Evolutionary conservation across 2,797 vertebrate species (phyloP).

Genomic region (Enteromius radiatus): DNA sequence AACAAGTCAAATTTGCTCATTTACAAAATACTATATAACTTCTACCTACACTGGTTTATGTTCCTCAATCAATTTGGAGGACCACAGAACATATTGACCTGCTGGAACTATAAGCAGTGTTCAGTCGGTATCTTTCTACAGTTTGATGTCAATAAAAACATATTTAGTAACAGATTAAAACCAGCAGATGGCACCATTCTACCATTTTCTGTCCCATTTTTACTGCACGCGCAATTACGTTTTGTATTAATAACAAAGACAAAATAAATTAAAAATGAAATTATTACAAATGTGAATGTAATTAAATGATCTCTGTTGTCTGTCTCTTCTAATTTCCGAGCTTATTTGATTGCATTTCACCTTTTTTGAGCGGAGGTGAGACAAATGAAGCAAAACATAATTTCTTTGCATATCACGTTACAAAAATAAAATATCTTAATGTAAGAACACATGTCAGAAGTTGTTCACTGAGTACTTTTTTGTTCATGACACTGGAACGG

Average conservation of each 20-base stretch:
- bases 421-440: neutral
- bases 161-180: neutral
- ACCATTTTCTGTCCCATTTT: neutral
- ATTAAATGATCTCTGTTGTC: neutral
- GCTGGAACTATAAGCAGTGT: too few relatives aligned
- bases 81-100: too few relatives aligned
- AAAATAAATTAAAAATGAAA: neutral
- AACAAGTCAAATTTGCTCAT: neutral
- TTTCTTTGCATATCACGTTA: neutral
- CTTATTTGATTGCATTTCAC: too few relatives aligned
- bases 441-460: neutral
- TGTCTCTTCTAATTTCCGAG: neutral
- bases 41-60: neutral
- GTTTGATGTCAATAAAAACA: neutral
- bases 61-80: neutral
- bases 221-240: neutral
- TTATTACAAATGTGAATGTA: neutral
- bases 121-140: too few relatives aligned
- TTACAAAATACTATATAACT: neutral
- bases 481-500: neutral
- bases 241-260: neutral
- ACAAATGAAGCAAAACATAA: neutral
- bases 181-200: slow-evolving; percentile 3
- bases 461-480: neutral
- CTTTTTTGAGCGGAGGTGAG: neutral